Evolutionary conservation across 2,113 vertebrate genomes (phyloP).

Genomic region (Amblyornis subalaris): DNA sequence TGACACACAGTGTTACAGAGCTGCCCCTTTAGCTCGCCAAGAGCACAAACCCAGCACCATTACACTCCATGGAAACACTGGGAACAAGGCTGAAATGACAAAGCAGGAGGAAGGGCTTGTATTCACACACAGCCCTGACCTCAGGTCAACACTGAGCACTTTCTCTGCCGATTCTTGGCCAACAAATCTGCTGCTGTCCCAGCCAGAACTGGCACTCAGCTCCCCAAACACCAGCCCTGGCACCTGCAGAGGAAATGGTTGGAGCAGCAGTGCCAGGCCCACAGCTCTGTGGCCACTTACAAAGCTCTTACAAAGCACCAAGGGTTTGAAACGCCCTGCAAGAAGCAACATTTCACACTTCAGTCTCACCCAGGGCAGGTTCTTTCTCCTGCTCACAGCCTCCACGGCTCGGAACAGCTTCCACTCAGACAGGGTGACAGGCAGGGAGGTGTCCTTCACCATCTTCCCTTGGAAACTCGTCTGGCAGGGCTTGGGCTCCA

Average conservation of each 20-base stretch:
- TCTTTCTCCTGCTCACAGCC: conserved; percentile 68
- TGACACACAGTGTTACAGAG: accelerated
- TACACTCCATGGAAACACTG: neutral
- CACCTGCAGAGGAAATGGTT: neutral
- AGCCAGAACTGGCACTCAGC: neutral
- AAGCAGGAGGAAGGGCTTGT: neutral
- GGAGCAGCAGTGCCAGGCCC: neutral
- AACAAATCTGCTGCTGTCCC: neutral
- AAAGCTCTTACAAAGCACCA: neutral
- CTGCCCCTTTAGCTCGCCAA: neutral
- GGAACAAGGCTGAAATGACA: neutral
- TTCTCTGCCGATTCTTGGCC: neutral
- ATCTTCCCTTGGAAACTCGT: conserved; percentile 47
- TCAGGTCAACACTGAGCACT: neutral
- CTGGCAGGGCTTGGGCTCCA: conserved; percentile 70
- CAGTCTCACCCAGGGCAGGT: conserved; percentile 71
- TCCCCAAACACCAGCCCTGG: neutral
- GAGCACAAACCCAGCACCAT: neutral
- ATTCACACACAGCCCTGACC: neutral
- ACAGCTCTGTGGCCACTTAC: neutral
- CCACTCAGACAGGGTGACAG: conserved; percentile 74
- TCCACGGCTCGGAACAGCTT: conserved; percentile 74
- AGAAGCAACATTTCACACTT: neutral
- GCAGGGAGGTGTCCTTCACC: conserved; percentile 73
- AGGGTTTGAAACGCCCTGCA: neutral